Conservation (phyloP, 2,797 vertebrate genomes). For the Anabas testudineus region DNA sequence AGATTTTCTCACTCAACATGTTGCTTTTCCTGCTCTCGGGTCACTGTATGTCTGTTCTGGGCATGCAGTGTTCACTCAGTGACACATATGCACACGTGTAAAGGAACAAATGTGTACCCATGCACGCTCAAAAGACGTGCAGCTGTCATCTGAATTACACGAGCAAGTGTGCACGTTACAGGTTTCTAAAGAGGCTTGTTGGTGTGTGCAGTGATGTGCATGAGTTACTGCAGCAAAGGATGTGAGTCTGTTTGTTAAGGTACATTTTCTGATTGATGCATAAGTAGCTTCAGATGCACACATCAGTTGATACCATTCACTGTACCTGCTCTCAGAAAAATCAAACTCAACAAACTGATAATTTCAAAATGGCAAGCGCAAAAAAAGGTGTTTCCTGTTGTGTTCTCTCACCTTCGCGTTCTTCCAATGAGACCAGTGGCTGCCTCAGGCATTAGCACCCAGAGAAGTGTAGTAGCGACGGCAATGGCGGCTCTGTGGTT, state of each 20-base stretch:
- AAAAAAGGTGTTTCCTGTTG: constrained; percentile 28
- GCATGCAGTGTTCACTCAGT: constrained; percentile 10
- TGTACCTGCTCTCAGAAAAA: not conserved
- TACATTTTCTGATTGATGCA: not conserved
- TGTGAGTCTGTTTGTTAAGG: not conserved
- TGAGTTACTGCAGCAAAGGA: not conserved
- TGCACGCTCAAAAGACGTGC: not conserved
- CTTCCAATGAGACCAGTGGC: constrained; percentile 19
- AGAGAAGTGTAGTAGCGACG: constrained; percentile 37
- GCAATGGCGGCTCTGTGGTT: constrained; percentile 52
- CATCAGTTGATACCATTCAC: not conserved
- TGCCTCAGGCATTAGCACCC: constrained; percentile 46
- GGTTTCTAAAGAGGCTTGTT: not conserved
- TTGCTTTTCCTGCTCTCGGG: constrained; percentile 45
- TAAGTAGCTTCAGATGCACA: not conserved
- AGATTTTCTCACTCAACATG: constrained; percentile 47
- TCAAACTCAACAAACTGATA: constrained; percentile 4
- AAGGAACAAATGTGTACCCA: constrained; percentile 9
- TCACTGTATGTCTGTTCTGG: constrained; percentile 37
- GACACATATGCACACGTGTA: constrained; percentile 5
- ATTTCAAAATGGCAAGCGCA: constrained; percentile 38
- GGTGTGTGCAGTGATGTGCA: not conserved
- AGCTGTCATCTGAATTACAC: constrained; percentile 8
- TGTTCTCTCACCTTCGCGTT: constrained; percentile 15
- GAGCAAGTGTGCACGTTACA: not conserved